Base-by-base conservation (phyloP, 1,140 invertebrate species). In the Arion vulgaris region DNA sequence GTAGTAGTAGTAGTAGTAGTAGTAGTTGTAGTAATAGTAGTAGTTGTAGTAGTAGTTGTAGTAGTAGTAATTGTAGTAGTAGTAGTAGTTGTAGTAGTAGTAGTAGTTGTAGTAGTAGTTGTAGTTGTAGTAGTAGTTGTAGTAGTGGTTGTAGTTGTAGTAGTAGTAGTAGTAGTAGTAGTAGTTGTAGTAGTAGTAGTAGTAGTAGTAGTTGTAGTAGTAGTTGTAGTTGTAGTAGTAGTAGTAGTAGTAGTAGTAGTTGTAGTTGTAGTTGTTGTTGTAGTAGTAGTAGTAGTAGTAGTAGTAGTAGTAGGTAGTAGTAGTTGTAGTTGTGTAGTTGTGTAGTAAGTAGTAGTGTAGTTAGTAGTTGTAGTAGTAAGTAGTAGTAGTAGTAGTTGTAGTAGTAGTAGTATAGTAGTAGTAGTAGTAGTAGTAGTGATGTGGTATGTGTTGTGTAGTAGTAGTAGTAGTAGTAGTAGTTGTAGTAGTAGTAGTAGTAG, bases 391-490 rank as follows among this genome's bases (percentile, higher is more conserved):
- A 66, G 62, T 66, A 66, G 17, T 66, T 7, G 62, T 32, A 66
- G 62, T 32, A 66, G 5, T 7, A 66, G 62, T 66, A n/a, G n/a
- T n/a, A n/a, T n/a, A n/a, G n/a, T n/a, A 76, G 74, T 76, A 76
- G 74, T 49, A 76, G 39, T 49, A 76, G 74, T 49, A 76, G 36
- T 49, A 76, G 39, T 76, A 53, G 74, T 76, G 49, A 28, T 76
- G 49, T 49, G 19, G 19, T 9, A 49, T 49, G 36, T 49, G 49
- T 9, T 76, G 32, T 49, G 36, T 49, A 76, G 39, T 76, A 53
- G 74, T 76, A 76, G 39, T 76, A 76, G 39, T 76, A 76, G 39
- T 49, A 76, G 74, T 49, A 76, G 74, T 49, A 76, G 39, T 76
- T 49, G 74, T 76, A 49, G 39, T 76, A 53, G 74, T 76, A 41